Evolutionary conservation across 2,797 vertebrate genomes (phyloP), one percentile per base, ranked within the genome.

Genomic region (Rhyacichthys aspro): DNA sequence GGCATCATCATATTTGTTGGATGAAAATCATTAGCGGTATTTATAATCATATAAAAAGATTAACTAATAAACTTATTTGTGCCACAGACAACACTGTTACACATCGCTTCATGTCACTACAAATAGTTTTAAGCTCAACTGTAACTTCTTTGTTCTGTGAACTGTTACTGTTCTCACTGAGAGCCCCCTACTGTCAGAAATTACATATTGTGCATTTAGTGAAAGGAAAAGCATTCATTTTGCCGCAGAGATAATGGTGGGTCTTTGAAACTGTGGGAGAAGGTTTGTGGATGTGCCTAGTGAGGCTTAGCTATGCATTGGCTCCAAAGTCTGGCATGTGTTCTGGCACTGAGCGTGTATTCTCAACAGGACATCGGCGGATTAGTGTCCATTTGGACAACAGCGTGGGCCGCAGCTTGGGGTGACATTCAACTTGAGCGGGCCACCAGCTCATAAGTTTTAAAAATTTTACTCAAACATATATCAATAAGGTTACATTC

Each of bases 301-400:
- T 76, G 82, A 83, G 83, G 86, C 85, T 87, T 88, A 88, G 85
- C 74, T 79, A 79, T 87, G 78, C 82, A 81, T 85, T 88, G 85
- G 82, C 80, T 83, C 78, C 74, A 70, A 70, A 83, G 71, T 78
- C 76, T 85, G 84, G 87, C 87, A 84, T 85, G 85, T 81, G 78
- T 83, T 76, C 75, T 89, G 89, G 87, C 87, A 84, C 82, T 1
- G 59, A 59, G 53, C 69, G 45, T 66, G 81, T 79, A 85, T 81
- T 84, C 86, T 86, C 85, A 79, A 85, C 82, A 87, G 87, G 87
- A 85, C 78, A 85, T 75, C 71, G 82, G 82, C 81, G 87, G 88
- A 89, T 91, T 88, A 90, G 78, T 83, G 82, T 88, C 88, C 88
- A 90, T 89, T 90, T 91, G 89, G 86, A 88, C 83, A 75, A 84